Percentiles rank a stretch among this genome's conserved stretches.
These are phyloP conservation scores for Diacarnus erythraeanus DNA, from an alignment of 37 sponge, comb jelly and placozoan genomes.

Conservation along the genomic window DNA sequence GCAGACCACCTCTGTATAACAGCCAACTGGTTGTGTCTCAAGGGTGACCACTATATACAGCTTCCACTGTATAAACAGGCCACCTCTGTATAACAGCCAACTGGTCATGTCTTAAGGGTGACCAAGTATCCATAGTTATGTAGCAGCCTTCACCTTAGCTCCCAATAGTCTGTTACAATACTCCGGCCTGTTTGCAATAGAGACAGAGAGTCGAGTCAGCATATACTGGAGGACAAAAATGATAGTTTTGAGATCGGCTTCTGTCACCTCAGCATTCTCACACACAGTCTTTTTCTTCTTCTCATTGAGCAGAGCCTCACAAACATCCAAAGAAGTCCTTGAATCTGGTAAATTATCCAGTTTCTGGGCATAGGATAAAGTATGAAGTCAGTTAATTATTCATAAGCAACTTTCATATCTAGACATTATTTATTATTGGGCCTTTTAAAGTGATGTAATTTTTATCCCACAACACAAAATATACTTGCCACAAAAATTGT, in stretches of 20 bases:
- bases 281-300: background rate
- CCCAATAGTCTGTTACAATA: slow-evolving; percentile 55
- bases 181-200: slow-evolving; percentile 4
- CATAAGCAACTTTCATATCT: too few species aligned
- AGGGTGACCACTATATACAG: too few species aligned
- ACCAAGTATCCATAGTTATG: background rate
- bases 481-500: background rate
- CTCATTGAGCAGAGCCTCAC: slow-evolving; percentile 42
- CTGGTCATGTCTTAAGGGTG: too few species aligned
- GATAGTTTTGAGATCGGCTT: slow-evolving; percentile 27
- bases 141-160: slow-evolving; percentile 37
- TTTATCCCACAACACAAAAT: too few species aligned
- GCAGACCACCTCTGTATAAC: too few species aligned
- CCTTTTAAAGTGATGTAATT: too few species aligned
- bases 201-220: slow-evolving; percentile 13
- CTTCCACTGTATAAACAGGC: too few species aligned
- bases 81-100: too few species aligned
- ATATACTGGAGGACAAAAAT: slow-evolving; percentile 60
- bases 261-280: slow-evolving; percentile 6
- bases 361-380: slow-evolving; percentile 1
- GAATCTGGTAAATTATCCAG: slow-evolving; percentile 45
- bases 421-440: too few species aligned
- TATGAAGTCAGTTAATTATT: too few species aligned
- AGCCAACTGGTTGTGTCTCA: too few species aligned
- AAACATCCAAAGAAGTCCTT: slow-evolving; percentile 27